Evolutionary conservation across 92 coral and sea anemone genomes (phyloP).

Genomic region (Porites cylindrica): DNA sequence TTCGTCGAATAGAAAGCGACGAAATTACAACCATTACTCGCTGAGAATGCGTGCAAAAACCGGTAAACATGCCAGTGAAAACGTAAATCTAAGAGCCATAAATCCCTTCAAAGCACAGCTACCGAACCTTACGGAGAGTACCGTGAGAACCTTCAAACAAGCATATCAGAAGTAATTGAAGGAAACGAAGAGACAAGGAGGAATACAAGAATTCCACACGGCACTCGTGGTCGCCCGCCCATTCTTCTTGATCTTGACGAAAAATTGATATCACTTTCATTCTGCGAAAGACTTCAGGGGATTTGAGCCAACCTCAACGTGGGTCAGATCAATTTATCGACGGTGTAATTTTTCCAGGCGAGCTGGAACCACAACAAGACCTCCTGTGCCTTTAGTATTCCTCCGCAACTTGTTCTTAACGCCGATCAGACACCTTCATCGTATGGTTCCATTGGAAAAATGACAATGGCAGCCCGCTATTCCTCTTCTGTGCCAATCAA

Average conservation of each 20-base stretch:
- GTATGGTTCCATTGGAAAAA: slow-evolving; percentile 53
- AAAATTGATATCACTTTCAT: slow-evolving; percentile 47
- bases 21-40: slow-evolving; percentile 56
- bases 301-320: slow-evolving; percentile 26
- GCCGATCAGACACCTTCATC: slow-evolving; percentile 58
- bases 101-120: slow-evolving; percentile 39
- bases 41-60: slow-evolving; percentile 44
- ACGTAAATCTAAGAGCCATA: slow-evolving; percentile 40
- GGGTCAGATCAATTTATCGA: not conserved
- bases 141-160: slow-evolving; percentile 58
- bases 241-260: slow-evolving; percentile 58
- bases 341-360: too few relatives aligned
- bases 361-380: too few relatives aligned
- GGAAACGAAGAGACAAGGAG: slow-evolving; percentile 24
- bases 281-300: slow-evolving; percentile 32
- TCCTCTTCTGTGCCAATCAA: slow-evolving; percentile 38
- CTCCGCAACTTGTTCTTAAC: slow-evolving; percentile 33
- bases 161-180: slow-evolving; percentile 58
- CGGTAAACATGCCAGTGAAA: slow-evolving; percentile 41
- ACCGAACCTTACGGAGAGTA: slow-evolving; percentile 40
- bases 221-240: slow-evolving; percentile 68
- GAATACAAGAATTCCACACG: slow-evolving; percentile 50
- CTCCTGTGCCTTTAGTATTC: not conserved
- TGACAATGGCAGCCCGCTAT: slow-evolving; percentile 51
- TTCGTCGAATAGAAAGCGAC: slow-evolving; percentile 40